Percentiles rank a stretch among this genome's conserved stretches.
Conservation (phyloP, 2,888 invertebrate species). For the Drosophila mercatorum region DNA sequence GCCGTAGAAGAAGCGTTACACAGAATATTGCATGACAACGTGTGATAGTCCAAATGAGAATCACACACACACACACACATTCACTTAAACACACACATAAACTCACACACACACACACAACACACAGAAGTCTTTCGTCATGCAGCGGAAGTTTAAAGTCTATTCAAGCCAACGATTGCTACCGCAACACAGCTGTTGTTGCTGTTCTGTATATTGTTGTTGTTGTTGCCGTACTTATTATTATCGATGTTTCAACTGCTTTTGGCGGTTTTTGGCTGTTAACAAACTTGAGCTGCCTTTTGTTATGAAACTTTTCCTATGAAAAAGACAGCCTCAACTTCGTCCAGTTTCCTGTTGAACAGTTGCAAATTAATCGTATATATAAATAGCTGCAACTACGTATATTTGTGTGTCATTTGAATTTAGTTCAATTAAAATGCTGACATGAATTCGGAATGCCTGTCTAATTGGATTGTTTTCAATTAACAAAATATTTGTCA, state of each 20-base stretch:
- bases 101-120: conserved; percentile 14
- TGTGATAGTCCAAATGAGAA: conserved; percentile 50
- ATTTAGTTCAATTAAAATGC: conserved; percentile 19
- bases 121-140: conserved; percentile 43
- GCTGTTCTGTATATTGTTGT: conserved; percentile 7
- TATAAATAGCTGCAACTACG: background rate
- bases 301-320: conserved; percentile 48
- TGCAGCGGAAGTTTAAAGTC: conserved; percentile 62
- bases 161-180: conserved; percentile 40
- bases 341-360: conserved; percentile 6
- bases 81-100: background rate
- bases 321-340: background rate
- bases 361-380: conserved; percentile 5
- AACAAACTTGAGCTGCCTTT: conserved; percentile 46
- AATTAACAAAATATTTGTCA: conserved; percentile 16
- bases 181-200: conserved; percentile 6
- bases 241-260: conserved; percentile 37
- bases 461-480: conserved; percentile 10
- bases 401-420: background rate
- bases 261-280: conserved; percentile 48
- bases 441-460: background rate
- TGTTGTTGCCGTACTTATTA: conserved; percentile 4
- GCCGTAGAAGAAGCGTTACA: conserved; percentile 26
- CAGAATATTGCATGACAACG: conserved; percentile 72
- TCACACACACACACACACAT: conserved; percentile 13